A percentile compares a stretch with the other conserved stretches of the same genome.
Evolutionary conservation across 2,888 invertebrate genomes (phyloP).

Genomic region (Lymantria dispar): DNA sequence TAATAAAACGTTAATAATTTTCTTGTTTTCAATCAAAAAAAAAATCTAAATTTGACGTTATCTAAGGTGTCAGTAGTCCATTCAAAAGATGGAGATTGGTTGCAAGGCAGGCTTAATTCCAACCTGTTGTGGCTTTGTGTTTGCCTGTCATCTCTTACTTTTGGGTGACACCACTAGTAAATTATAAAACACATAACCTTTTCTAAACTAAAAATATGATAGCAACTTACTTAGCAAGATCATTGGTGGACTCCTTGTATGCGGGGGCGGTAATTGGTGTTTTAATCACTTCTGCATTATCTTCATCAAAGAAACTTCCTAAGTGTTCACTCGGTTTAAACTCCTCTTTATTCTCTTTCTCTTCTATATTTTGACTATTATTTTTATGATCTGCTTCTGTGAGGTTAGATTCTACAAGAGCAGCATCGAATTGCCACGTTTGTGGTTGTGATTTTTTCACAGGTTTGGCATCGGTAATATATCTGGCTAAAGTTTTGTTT

Average conservation of each 20-base stretch:
- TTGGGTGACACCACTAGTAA: no score
- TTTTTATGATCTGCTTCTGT: conserved; percentile 31
- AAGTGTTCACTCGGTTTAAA: conserved; percentile 80
- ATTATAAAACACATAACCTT: no score
- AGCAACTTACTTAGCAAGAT: conserved; percentile 45
- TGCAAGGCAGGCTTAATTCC: no score
- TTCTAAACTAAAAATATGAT: background rate
- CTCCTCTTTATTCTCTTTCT: conserved; percentile 40
- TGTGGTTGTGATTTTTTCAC: conserved; percentile 34
- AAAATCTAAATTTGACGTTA: no score
- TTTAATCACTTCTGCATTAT: conserved; percentile 35
- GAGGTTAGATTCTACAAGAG: conserved; percentile 42
- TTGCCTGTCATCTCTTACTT: no score
- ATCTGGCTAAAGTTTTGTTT: conserved; percentile 24
- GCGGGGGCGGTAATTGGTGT: conserved; percentile 26
- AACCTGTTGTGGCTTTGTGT: no score
- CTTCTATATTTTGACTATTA: conserved; percentile 14
- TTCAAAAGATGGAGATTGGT: no score
- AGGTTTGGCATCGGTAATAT: conserved; percentile 22
- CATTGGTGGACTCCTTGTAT: conserved; percentile 41
- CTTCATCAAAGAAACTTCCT: conserved; percentile 70
- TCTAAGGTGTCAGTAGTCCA: no score
- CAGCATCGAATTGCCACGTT: conserved; percentile 56
- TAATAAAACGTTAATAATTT: no score
- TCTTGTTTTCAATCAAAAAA: no score